Evolutionary conservation across 2,113 vertebrate species (phyloP), one percentile per base, ranked within the genome.

Genomic region (Gallinago media): DNA sequence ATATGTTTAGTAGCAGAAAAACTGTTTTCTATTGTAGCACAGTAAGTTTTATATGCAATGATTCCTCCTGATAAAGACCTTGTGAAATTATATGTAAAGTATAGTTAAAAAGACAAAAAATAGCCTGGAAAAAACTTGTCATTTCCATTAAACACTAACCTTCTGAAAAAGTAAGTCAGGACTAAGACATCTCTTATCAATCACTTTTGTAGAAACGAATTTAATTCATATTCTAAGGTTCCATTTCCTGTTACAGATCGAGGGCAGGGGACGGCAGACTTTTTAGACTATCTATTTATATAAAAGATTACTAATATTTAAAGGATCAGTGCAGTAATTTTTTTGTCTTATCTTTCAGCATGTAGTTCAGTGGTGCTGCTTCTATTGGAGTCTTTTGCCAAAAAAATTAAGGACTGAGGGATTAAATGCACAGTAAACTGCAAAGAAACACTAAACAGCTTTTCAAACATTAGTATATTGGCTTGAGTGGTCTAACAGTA

Each of bases 381-480:
- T 49, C 66, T 73, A 15, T 8, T 4, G 17, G 20, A 0, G 2
- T 47, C 58, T 85, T 88, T 55, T 79, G 66, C 47, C 78, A 88
- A 38, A 58, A 77, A 12, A 14, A 34, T 42, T 42, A 77, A 96
- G 72, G 70, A 85, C 9, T 47, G 50, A 85, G 68, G 27, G 84
- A 94, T 71, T 84, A 95, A 97, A 97, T 82, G 94, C 92, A 91
- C 91, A 91, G 70, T 55, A 75, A 94, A 84, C 49, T 63, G 88
- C 87, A 95, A 88, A 90, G 75, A 93, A 94, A 96, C 81, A 94
- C 11, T 38, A 76, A 58, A 22, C 36, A 55, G 74, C 61, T 92
- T 96, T 92, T 91, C 82, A 89, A 78, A 93, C 31, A 87, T 55
- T 3, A 2, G 67, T 59, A 44, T 46, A 88, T 96, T 84, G 95